Base-by-base conservation (phyloP, 2,797 vertebrate species). In the Sebastes dallii region DNA sequence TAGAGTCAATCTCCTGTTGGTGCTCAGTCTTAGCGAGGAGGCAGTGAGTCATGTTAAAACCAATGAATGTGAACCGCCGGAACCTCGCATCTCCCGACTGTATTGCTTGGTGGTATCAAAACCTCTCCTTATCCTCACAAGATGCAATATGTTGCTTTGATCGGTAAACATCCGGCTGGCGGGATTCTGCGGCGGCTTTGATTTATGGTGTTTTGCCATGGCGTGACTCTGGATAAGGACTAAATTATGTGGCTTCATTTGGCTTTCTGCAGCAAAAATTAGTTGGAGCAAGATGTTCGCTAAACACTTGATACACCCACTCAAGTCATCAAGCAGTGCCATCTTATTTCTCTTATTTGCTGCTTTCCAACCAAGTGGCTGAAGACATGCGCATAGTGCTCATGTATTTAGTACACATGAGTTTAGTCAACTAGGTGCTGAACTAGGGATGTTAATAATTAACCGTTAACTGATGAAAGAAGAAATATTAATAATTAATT, bases 1-100 rank as follows among this genome's bases (percentile, higher is more conserved):
- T 95, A 95, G 93, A 94, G 88, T 75, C 83, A 83, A 85, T 93
- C 92, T 94, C 86, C 89, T 89, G 84, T 88, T 91, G 82, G 84
- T 92, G 90, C 88, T 88, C 82, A 67, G 82, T 92, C 86, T 91
- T 81, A 77, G 87, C 54, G 87, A 90, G 86, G 91, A 92, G 89
- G 90, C 84, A 83, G 88, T 95, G 92, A 95, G 75, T 95, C 94
- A 94, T 84, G 86, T 89, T 82, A 87, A 91, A 88, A 86, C 83
- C 76, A 84, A 81, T 91, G 84, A 91, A 93, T 84, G 82, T 86
- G 82, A 91, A 90, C 77, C 82, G 88, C 78, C 87, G 69, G 65
- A 87, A 75, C 78, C 58, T 84, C 24, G 24, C 46, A 71, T 86
- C 75, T 77, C 66, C 60, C 7, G 27, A 42, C 52, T 71, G n/a